Conservation (phyloP, 1,140 invertebrate genomes). For the Cydia fagiglandana region DNA sequence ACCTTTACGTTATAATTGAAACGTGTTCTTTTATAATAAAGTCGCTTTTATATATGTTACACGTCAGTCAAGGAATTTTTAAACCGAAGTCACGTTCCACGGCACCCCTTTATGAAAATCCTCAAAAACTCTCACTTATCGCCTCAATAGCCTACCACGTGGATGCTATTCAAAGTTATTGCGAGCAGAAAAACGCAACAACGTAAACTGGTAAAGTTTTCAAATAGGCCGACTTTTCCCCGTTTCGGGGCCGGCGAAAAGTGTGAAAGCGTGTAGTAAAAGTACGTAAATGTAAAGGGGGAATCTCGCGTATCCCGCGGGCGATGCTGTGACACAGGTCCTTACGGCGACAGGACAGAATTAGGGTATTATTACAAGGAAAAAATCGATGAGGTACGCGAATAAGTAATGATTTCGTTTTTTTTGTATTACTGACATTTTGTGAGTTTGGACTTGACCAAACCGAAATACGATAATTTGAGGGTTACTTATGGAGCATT, state of each 20-base stretch:
- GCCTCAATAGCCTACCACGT: constrained; percentile 8
- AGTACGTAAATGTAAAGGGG: constrained; percentile 50
- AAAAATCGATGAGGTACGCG: not conserved
- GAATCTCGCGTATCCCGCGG: constrained; percentile 53
- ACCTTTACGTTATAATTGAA: too few relatives aligned
- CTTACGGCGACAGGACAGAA: constrained; percentile 49
- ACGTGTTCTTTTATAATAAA: too few relatives aligned
- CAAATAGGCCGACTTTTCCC: constrained; percentile 41
- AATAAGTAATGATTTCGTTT: not conserved
- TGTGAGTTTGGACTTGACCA: too few relatives aligned
- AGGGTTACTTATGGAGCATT: too few relatives aligned
- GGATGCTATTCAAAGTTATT: constrained; percentile 17
- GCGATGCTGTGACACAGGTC: constrained; percentile 45
- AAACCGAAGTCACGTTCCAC: not conserved
- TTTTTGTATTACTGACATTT: not conserved
- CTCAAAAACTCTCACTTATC: constrained; percentile 1
- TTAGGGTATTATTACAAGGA: constrained; percentile 50
- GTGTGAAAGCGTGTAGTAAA: constrained; percentile 66
- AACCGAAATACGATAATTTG: too few relatives aligned
- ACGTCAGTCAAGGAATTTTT: not conserved
- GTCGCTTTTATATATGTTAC: not conserved
- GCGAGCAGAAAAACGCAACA: constrained; percentile 15
- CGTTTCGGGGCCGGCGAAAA: constrained; percentile 50
- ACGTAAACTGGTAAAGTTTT: constrained; percentile 45
- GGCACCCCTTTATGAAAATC: not conserved